phyloP scores from a whole-genome alignment of 1,140 invertebrate genomes.

The Anthonomus grandis region DNA sequence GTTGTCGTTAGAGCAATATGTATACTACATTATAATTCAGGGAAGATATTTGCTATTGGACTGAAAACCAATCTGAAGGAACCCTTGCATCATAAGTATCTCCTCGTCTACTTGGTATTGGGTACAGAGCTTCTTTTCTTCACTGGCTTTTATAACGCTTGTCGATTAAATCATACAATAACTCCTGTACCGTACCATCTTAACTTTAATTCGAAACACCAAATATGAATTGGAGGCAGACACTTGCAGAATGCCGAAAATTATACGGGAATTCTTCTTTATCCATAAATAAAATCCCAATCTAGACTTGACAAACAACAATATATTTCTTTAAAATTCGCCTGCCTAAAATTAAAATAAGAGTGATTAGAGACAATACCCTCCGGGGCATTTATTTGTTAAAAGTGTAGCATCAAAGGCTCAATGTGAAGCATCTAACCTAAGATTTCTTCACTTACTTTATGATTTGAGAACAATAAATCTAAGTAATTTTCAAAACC shows the following conservation, averaged over 20 bases:
- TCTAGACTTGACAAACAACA: no score
- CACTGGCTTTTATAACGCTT: not conserved
- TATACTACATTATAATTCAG: not conserved
- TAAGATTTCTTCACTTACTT: no score
- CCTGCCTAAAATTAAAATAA: no score
- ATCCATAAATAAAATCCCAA: no score
- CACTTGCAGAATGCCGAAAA: not conserved
- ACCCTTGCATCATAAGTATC: not conserved
- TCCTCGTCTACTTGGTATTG: not conserved
- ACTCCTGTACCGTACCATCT: no score
- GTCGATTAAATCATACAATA: not conserved
- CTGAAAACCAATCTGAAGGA: not conserved
- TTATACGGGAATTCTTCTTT: not conserved
- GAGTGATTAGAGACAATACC: no score
- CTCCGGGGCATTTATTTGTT: no score
- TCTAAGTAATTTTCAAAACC: no score
- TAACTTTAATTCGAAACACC: not conserved
- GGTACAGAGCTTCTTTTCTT: not conserved
- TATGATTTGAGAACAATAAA: no score
- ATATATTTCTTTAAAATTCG: no score
- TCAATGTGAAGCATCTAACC: no score
- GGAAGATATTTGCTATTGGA: not conserved
- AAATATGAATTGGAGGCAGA: not conserved
- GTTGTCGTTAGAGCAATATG: slow-evolving; percentile 3
- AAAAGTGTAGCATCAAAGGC: no score